These are phyloP conservation scores for Stenchaetothrips biformis DNA, from an alignment of 2,888 invertebrate genomes.

Conservation along the genomic window DNA sequence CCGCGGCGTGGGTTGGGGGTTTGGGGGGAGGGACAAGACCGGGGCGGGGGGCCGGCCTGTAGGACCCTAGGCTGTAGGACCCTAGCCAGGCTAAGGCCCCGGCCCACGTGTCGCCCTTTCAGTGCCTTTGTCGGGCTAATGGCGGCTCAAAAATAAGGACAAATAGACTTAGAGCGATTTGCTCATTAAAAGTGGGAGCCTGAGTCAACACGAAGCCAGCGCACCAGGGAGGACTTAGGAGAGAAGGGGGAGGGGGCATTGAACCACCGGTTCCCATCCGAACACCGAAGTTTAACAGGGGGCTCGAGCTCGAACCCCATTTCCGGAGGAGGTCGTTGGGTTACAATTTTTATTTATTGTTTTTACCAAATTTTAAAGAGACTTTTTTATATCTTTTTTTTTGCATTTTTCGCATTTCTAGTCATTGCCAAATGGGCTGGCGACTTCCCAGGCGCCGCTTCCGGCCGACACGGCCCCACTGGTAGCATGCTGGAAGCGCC, in stretches of 20 bases:
- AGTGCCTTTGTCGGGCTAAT: background rate
- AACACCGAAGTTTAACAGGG: too few relatives aligned
- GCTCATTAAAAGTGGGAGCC: conserved; percentile 7
- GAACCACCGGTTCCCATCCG: too few relatives aligned
- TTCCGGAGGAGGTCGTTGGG: too few relatives aligned
- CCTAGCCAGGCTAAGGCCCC: conserved; percentile 30
- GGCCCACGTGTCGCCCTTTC: background rate
- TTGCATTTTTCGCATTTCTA: too few relatives aligned
- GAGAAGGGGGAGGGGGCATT: background rate
- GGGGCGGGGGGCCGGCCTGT: conserved; percentile 15
- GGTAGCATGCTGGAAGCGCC: background rate
- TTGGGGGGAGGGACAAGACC: conserved; percentile 32
- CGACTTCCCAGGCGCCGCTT: too few relatives aligned
- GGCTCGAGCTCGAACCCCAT: too few relatives aligned
- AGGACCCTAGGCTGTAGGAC: conserved; percentile 30
- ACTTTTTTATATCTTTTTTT: too few relatives aligned
- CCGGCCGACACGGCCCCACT: background rate
- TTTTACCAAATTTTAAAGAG: too few relatives aligned
- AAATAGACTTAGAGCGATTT: conserved; percentile 28
- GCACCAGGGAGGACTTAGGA: background rate
- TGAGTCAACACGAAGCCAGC: conserved; percentile 25
- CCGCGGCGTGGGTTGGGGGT: conserved; percentile 35
- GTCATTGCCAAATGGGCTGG: too few relatives aligned
- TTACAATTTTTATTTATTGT: too few relatives aligned
- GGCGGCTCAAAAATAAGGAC: conserved; percentile 22